A percentile compares a stretch with the other conserved stretches of the same genome.
These are phyloP conservation scores for Phoenicopterus ruber DNA, from an alignment of 2,113 vertebrate species.

Conservation along the genomic window DNA sequence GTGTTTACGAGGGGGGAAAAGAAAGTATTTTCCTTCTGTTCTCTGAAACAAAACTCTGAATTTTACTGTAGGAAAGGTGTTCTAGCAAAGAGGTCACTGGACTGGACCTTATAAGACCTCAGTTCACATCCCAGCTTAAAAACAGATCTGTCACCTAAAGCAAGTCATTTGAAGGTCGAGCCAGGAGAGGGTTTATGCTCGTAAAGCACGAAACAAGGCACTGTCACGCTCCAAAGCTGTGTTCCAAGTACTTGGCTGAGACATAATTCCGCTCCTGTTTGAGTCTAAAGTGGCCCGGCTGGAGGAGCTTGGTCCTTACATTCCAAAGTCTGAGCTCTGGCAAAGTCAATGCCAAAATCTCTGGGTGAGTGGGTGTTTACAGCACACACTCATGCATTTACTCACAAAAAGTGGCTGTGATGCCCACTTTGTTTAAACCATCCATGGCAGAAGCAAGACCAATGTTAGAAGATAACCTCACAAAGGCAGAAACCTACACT, in stretches of 20 bases:
- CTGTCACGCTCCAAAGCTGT: background rate
- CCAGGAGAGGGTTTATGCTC: background rate
- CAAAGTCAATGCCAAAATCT: background rate
- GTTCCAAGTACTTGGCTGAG: background rate
- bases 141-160: background rate
- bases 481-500: background rate
- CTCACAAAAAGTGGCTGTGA: background rate
- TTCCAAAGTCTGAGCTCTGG: background rate
- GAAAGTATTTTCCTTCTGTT: background rate
- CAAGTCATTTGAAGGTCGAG: background rate
- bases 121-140: background rate
- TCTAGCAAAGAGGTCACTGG: background rate
- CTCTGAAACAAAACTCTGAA: background rate
- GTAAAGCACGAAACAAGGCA: background rate
- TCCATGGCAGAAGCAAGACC: background rate
- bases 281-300: background rate
- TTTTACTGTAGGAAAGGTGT: background rate
- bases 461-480: background rate
- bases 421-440: background rate
- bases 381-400: background rate
- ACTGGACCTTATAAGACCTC: background rate
- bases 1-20: background rate
- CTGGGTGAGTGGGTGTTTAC: background rate
- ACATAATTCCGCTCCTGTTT: background rate
- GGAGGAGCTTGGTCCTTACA: background rate